Evolutionary conservation across 2,113 vertebrate species (phyloP).

Genomic region (Thalassoma bifasciatum): DNA sequence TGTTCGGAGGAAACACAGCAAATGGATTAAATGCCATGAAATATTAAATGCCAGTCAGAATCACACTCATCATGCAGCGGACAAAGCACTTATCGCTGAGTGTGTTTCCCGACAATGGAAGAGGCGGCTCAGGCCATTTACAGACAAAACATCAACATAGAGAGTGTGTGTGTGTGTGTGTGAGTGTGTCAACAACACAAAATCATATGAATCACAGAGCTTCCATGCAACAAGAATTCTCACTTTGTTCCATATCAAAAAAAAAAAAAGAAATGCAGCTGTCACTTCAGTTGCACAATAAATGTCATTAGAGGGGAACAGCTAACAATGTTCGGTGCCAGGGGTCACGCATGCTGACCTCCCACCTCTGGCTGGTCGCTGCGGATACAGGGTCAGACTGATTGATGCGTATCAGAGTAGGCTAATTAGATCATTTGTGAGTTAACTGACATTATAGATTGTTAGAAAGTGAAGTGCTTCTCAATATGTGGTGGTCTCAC

Average conservation of each 20-base stretch:
- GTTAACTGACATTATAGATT: conserved; percentile 76
- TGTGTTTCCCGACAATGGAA: conserved; percentile 79
- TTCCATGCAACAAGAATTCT: conserved; percentile 54
- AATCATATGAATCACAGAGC: conserved; percentile 11
- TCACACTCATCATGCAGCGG: conserved; percentile 67
- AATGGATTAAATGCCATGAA: conserved; percentile 82
- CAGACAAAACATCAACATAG: conserved; percentile 72
- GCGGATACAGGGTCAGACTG: conserved; percentile 56
- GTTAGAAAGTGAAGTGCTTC: conserved; percentile 57
- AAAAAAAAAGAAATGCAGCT: not conserved
- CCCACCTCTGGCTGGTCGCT: conserved; percentile 46
- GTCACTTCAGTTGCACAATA: conserved; percentile 25
- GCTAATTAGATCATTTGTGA: conserved; percentile 78
- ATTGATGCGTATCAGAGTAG: conserved; percentile 67
- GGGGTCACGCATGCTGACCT: conserved; percentile 40
- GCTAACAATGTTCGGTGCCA: conserved; percentile 19
- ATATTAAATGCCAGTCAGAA: conserved; percentile 79
- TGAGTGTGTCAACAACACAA: conserved; percentile 42
- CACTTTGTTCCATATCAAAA: conserved; percentile 57
- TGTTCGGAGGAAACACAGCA: conserved; percentile 74
- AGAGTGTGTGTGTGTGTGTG: conserved; percentile 15
- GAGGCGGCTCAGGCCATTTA: conserved; percentile 71
- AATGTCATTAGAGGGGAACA: conserved; percentile 31
- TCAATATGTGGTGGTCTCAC: conserved; percentile 57
- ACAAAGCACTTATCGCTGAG: conserved; percentile 78